Base-by-base conservation (phyloP, 2,797 vertebrate species). In the Onychomys leucogaster region DNA sequence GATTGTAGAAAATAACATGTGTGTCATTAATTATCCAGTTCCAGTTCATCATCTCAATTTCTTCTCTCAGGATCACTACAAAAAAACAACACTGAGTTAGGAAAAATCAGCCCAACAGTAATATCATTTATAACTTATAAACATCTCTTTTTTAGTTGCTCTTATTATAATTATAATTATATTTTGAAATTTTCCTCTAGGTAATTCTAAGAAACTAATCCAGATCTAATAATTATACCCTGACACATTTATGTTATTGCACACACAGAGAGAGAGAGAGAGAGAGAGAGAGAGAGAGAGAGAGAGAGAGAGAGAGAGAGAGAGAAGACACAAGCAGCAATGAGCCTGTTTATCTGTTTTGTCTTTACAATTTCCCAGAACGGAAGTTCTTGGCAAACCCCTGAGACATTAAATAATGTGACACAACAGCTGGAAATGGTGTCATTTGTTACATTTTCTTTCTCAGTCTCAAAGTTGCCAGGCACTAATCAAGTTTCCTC, bases 341-440 rank as follows among this genome's bases (percentile, higher is more conserved):
- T 23, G 12, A 69, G 11, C 19, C 6, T 37, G 13, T 69, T 17
- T 84, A 65, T 65, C 32, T 86, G 19, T n/a, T 86, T 49, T 69
- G 59, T 86, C 43, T 67, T 85, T 69, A 82, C 52, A 61, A 43
- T n/a, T 90, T 87, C 29, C 63, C 32, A 76, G 52, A 95, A 87
- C 11, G 59, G 3, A 21, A 81, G 4, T 65, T 86, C 37, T 52
- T 84, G n/a, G 27, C n/a, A 95, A 95, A 95, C 71, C 90, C 27
- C 43, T 7, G 14, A 57, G 27, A 57, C 43, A 78, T 14, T 41
- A 78, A 95, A 71, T 23, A 63, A 67, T 37, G 27, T 75, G 37
- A 52, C 25, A 9, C 43, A 71, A 71, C 0, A 65, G 11, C 37
- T 17, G 32, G 6, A 85, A 73, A 90, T 55, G 25, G 13, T 61